Conservation (phyloP, 2,888 invertebrate species). For the Cryptosula pallasiana region DNA sequence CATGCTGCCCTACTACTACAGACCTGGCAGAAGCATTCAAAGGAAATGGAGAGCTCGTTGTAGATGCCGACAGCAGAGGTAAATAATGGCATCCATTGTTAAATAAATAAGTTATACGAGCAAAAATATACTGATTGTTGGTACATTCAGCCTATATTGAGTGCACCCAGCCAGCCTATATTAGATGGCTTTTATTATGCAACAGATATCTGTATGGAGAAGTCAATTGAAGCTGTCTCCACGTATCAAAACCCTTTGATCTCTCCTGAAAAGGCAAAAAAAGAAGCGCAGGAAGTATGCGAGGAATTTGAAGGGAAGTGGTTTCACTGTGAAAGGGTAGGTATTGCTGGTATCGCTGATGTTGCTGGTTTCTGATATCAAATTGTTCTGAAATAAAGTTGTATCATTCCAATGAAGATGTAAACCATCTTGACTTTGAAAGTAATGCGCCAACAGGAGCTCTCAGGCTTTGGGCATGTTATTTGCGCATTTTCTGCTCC, state of each 20-base stretch:
- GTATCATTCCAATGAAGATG: too few relatives aligned
- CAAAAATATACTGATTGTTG: too few relatives aligned
- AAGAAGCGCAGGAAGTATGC: background rate
- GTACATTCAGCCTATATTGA: too few relatives aligned
- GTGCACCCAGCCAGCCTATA: too few relatives aligned
- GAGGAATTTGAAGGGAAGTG: background rate
- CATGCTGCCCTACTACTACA: background rate
- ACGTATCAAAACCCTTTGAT: background rate
- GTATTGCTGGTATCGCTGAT: too few relatives aligned
- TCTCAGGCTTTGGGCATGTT: too few relatives aligned
- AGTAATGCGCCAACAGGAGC: background rate
- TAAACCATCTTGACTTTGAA: too few relatives aligned
- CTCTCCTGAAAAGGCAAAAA: background rate
- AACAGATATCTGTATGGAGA: background rate
- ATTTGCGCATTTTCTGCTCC: too few relatives aligned
- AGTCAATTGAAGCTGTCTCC: background rate
- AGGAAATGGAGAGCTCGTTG: background rate
- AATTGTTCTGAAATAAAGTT: too few relatives aligned
- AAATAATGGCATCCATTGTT: too few relatives aligned
- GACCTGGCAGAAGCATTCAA: background rate
- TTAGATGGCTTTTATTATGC: background rate
- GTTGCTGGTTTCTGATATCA: too few relatives aligned
- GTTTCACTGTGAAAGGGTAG: background rate
- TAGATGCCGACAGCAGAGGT: conserved; percentile 14
- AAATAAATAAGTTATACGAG: too few relatives aligned